phyloP scores from a whole-genome alignment of 2,113 vertebrate genomes.

The Castor canadensis region DNA sequence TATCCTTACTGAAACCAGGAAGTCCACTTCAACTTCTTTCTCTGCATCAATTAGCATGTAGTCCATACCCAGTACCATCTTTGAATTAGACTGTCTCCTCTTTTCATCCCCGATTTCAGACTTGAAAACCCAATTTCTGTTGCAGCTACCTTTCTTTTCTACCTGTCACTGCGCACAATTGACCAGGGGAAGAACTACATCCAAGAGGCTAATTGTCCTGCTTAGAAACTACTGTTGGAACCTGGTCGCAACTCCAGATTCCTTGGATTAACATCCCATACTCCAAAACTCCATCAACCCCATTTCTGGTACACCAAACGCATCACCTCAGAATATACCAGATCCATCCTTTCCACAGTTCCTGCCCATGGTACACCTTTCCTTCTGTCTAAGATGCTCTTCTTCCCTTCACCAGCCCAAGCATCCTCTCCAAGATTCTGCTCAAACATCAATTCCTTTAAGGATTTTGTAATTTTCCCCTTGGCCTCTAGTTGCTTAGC shows the following conservation, averaged over 20 bases:
- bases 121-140: neutral
- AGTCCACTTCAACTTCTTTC: neutral
- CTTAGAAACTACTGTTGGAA: slow-evolving; percentile 1
- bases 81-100: neutral
- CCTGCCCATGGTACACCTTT: neutral
- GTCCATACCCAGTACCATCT: neutral
- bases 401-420: neutral
- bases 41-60: neutral
- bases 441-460: neutral
- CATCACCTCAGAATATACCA: neutral
- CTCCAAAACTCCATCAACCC: neutral
- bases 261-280: neutral
- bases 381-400: neutral
- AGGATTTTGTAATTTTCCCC: neutral
- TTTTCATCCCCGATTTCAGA: neutral
- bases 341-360: neutral
- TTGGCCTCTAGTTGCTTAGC: neutral
- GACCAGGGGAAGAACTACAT: no score
- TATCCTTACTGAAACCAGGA: neutral
- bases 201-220: no score
- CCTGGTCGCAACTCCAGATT: neutral
- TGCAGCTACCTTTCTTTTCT: neutral
- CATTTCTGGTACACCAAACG: neutral
- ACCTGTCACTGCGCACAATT: neutral
- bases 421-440: neutral